phyloP scores from a whole-genome alignment of 2,113 vertebrate genomes.

The Craseonycteris thonglongyai region DNA sequence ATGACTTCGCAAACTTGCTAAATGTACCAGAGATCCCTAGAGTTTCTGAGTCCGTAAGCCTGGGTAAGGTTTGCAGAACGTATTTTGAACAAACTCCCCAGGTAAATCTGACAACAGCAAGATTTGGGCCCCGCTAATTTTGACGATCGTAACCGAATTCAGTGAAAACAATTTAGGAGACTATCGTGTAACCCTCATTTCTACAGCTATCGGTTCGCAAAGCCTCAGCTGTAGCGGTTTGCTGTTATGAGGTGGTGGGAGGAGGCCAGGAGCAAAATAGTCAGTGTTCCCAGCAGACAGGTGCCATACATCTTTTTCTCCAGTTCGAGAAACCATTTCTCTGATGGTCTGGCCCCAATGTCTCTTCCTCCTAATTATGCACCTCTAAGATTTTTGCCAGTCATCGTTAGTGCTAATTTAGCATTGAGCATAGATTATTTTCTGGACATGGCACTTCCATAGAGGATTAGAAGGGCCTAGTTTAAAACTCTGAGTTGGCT shows the following conservation, averaged over 20 bases:
- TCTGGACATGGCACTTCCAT: background rate
- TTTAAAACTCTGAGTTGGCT: background rate
- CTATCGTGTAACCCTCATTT: background rate
- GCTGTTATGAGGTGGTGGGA: background rate
- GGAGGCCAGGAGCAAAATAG: background rate
- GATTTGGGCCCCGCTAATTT: background rate
- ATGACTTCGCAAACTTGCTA: background rate
- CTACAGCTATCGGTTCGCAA: background rate
- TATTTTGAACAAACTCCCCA: background rate
- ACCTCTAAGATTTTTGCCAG: background rate
- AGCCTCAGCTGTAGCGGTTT: background rate
- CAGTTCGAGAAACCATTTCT: background rate
- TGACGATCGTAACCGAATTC: background rate
- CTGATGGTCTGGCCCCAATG: too few species aligned
- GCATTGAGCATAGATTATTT: background rate
- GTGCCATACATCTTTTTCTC: background rate
- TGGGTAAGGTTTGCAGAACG: background rate
- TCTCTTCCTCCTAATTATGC: background rate
- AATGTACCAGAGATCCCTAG: background rate
- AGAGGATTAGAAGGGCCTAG: background rate
- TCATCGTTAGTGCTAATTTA: background rate
- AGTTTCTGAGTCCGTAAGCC: background rate
- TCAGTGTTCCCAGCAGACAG: rapidly evolving
- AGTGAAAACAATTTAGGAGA: background rate
- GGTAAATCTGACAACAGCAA: background rate